Conservation (phyloP, 2,797 vertebrate genomes). For the Sparidentex hasta region DNA sequence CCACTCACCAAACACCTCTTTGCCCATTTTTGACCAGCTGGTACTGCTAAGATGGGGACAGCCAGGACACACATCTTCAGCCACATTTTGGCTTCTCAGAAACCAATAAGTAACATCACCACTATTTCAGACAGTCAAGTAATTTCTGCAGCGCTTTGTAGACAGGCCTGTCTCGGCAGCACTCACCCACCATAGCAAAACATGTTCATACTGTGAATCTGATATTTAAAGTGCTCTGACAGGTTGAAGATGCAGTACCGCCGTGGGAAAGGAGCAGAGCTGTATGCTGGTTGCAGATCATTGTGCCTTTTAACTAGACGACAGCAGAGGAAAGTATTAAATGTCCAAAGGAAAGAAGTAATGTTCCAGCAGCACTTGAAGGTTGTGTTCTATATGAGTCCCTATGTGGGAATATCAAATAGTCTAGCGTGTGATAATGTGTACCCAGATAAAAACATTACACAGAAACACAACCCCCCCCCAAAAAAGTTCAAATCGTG, state of each 20-base stretch:
- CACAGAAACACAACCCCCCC: not conserved
- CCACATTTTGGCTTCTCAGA: no score
- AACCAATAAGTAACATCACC: no score
- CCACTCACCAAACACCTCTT: no score
- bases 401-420: not conserved
- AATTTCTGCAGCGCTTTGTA: no score
- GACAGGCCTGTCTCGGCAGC: no score
- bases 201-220: not conserved
- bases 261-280: not conserved
- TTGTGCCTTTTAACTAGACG: not conserved
- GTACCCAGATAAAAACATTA: not conserved
- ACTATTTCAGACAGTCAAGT: no score
- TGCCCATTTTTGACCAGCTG: no score
- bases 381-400: slow-evolving; percentile 1
- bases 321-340: not conserved
- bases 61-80: no score
- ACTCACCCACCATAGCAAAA: not conserved
- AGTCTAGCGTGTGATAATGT: not conserved
- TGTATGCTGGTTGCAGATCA: not conserved
- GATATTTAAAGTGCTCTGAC: not conserved
- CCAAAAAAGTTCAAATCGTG: slow-evolving; percentile 4
- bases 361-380: slow-evolving; percentile 1
- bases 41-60: no score
- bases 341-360: slow-evolving; percentile 2
- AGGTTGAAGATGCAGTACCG: not conserved